Evolutionary conservation across 2,113 vertebrate genomes (phyloP), one percentile per base, ranked within the genome.

Genomic region (Xenopus borealis): DNA sequence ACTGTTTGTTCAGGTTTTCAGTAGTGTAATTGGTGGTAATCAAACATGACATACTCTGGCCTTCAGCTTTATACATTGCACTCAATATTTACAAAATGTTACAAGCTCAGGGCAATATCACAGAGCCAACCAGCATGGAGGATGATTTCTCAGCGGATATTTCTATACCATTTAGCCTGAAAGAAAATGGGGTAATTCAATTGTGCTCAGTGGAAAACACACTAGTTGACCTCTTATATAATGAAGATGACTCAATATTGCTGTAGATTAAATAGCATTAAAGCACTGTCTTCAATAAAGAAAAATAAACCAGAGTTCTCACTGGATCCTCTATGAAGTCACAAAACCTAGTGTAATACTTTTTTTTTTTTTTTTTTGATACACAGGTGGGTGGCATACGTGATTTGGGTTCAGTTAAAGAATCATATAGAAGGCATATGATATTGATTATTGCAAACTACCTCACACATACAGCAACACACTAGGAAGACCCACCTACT

Each of bases 131-230:
- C 69, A 67, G 52, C 73, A 69, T 52, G 59, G 66, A 75, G 23
- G 57, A 62, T 61, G 45, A 69, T 62, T 69, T 75, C 73, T 69
- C 66, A 47, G 59, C 53, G 73, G 73, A 69, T 69, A 50, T 30
- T 75, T 75, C 73, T 44, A 50, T 75, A 66, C 66, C 66, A 75
- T 66, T 69, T 69, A 75, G 66, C 73, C 73, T 69, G 66, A 47
- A 71, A 75, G 66, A 69, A 75, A 69, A 69, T 63, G 58, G 66
- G 73, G 73, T 75, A 75, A 75, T 75, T 69, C 73, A 75, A 75
- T 69, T 63, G 66, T 33, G 52, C 73, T 75, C 73, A 7, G 16
- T 69, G 73, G 73, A 69, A 67, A 27, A 74, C 46, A 69, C 47
- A 11, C 20, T 68, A 30, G 65, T 75, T 55, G 46, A 69, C 46